Conservation (phyloP, 2,113 vertebrate genomes). For the Mustela nigripes region DNA sequence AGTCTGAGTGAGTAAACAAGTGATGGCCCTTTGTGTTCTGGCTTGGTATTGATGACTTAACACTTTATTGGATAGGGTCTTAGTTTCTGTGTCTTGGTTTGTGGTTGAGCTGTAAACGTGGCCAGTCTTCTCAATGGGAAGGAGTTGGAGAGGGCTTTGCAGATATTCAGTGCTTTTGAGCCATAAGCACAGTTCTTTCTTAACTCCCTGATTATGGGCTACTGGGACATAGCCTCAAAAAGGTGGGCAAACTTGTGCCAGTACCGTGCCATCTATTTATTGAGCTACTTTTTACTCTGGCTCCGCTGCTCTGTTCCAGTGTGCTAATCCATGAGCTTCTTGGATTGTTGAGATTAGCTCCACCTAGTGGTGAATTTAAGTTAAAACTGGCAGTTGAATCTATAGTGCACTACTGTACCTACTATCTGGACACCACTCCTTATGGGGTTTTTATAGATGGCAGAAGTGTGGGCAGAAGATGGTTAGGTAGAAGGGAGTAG, state of each 20-base stretch:
- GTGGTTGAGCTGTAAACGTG: slow-evolving; percentile 2
- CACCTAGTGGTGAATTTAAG: slow-evolving; percentile 51
- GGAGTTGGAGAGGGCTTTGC: neutral
- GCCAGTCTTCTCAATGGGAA: neutral
- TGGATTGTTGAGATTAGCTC: slow-evolving; percentile 21
- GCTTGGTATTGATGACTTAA: neutral
- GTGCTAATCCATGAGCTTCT: neutral
- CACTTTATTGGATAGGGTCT: slow-evolving; percentile 28
- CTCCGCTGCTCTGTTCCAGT: neutral
- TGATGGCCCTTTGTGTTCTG: neutral
- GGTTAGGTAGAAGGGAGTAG: neutral
- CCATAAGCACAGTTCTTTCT: neutral
- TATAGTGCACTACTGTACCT: neutral
- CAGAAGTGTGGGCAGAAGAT: neutral
- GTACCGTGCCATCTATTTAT: neutral
- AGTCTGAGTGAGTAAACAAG: neutral
- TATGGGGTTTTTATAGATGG: neutral
- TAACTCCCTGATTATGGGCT: neutral
- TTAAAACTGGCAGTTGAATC: neutral
- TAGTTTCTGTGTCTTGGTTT: slow-evolving; percentile 42
- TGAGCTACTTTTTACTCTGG: neutral
- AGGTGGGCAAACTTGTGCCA: neutral
- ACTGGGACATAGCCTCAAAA: neutral
- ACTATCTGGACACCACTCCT: neutral
- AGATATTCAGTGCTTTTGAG: neutral